A percentile compares a stretch with the other conserved stretches of the same genome.
Evolutionary conservation across 2,888 invertebrate species (phyloP).

Genomic region (Macrosoma leucophasiata): DNA sequence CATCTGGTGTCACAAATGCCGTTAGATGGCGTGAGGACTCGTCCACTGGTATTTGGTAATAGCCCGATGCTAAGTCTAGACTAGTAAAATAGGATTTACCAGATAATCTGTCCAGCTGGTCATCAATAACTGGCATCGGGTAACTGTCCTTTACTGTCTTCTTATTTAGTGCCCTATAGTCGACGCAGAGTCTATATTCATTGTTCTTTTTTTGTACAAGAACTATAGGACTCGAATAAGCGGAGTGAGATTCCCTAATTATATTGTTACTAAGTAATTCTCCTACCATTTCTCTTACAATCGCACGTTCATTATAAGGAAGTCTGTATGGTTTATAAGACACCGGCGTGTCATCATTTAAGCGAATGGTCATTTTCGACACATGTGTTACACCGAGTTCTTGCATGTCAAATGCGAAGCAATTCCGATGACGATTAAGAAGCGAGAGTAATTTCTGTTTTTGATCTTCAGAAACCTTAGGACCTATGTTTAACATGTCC

Average conservation of each 20-base stretch:
- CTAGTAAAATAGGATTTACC: conserved; percentile 28
- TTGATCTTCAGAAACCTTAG: neutral
- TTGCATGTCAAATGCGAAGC: conserved; percentile 16
- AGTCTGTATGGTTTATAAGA: conserved; percentile 18
- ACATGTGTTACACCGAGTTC: conserved; percentile 10
- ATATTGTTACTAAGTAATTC: conserved; percentile 14
- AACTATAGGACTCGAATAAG: conserved; percentile 19
- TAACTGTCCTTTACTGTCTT: conserved; percentile 17
- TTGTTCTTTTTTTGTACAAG: conserved; percentile 18
- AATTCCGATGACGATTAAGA: conserved; percentile 9
- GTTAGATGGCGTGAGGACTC: conserved; percentile 29
- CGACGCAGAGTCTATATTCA: conserved; percentile 22
- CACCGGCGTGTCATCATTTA: conserved; percentile 11
- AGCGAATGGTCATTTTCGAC: conserved; percentile 10
- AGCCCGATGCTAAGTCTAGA: conserved; percentile 30
- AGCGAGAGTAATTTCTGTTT: conserved; percentile 4
- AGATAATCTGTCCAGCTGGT: conserved; percentile 30
- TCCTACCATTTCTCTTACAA: conserved; percentile 13
- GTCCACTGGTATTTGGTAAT: conserved; percentile 31
- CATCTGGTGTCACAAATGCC: conserved; percentile 34
- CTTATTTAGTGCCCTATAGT: conserved; percentile 18
- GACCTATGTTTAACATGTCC: conserved; percentile 6
- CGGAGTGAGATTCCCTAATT: conserved; percentile 13
- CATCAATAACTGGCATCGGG: conserved; percentile 29
- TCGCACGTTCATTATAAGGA: conserved; percentile 12